Evolutionary conservation across 2,113 vertebrate species (phyloP), one percentile per base, ranked within the genome.

Genomic region (Clarias magur): DNA sequence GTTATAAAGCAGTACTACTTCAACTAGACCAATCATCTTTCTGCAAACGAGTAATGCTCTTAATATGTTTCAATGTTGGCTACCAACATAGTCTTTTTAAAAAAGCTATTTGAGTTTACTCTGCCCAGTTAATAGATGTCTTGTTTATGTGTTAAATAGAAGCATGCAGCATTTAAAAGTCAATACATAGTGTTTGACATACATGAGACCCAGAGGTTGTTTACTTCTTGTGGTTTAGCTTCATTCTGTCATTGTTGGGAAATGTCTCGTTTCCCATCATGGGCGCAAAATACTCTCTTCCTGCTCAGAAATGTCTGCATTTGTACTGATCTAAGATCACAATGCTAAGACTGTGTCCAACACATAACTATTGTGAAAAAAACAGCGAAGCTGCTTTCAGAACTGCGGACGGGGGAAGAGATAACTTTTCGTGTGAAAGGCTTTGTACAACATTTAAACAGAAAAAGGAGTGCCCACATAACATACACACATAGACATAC

Each of bases 201-300:
- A 84, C 73, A 86, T 82, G 78, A 88, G 82, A 79, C 90, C 42
- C 88, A 73, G 83, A 62, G 34, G 88, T 88, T 91, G 89, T 92
- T 91, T 91, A 88, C 80, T 67, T 91, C 91, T 92, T 96, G 95
- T 93, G 96, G 95, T 96, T 96, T 92, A 88, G 86, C 88, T 90
- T 89, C 88, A 87, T 82, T 90, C 87, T 86, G 80, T 91, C 88
- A 54, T 91, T 89, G 92, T 96, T 95, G 92, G 90, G 95, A 94
- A 96, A 95, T 91, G 91, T 93, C 94, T 95, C 90, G 85, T 93
- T 96, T 96, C 95, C 93, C 92, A 70, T 93, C 89, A 91, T 65
- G 91, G 89, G 85, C 88, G 92, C 90, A 19, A 91, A 48, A 87
- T 85, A 84, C 59, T 82, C 80, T 84, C 88, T 89, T 90, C 89